phyloP scores from a whole-genome alignment of 2,113 vertebrate genomes.

The Oreochromis aureus region DNA sequence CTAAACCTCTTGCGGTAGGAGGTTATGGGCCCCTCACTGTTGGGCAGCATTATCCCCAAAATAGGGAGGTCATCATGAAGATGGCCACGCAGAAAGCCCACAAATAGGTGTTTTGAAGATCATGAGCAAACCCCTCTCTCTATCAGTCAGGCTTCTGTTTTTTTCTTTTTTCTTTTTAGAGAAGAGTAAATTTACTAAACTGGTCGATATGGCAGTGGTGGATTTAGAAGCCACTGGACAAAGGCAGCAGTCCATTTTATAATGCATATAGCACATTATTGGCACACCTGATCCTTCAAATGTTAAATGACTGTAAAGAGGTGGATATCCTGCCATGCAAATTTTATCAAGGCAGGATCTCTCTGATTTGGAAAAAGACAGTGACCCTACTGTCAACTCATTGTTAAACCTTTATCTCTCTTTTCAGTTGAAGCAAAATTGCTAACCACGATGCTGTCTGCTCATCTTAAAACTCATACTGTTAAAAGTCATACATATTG shows the following conservation, averaged over 20 bases:
- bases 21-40: accelerated
- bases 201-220: not conserved
- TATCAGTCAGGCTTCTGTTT: not conserved
- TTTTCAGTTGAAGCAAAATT: not conserved
- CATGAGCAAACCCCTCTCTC: not conserved
- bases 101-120: not conserved
- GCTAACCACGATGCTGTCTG: not conserved
- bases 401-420: not conserved
- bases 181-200: not conserved
- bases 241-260: not conserved
- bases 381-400: not conserved
- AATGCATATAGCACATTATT: not conserved
- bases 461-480: accelerated
- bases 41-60: not conserved
- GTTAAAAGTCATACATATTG: not conserved
- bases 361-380: not conserved
- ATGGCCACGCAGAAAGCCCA: not conserved
- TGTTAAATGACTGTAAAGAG: not conserved
- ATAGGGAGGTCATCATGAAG: not conserved
- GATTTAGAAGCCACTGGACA: not conserved
- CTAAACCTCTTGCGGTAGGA: not conserved
- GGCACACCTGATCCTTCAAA: not conserved
- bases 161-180: not conserved
- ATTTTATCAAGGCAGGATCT: not conserved
- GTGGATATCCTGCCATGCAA: not conserved